Evolutionary conservation across 2,888 invertebrate genomes (phyloP).

Genomic region (Drosophila tripunctata): DNA sequence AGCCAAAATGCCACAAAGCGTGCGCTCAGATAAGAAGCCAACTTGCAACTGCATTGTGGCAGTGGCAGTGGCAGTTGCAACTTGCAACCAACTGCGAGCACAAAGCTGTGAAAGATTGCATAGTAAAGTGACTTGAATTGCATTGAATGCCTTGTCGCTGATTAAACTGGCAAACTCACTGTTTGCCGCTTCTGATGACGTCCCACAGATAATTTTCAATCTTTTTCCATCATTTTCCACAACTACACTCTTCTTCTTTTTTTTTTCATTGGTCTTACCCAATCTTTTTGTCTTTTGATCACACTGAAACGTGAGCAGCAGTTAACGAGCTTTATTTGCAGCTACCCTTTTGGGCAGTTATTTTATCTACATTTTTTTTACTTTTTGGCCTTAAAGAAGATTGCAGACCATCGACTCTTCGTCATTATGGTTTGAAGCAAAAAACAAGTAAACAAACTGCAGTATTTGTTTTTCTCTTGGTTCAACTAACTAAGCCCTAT

Average conservation of each 20-base stretch:
- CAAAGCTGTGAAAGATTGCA: conserved; percentile 76
- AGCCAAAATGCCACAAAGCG: conserved; percentile 53
- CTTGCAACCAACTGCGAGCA: conserved; percentile 15
- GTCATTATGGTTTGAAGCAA: conserved; percentile 58
- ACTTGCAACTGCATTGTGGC: conserved; percentile 5
- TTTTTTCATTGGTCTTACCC: background rate
- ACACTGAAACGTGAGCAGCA: conserved; percentile 72
- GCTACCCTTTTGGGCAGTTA: conserved; percentile 63
- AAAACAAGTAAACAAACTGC: conserved; percentile 28
- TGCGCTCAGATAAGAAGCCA: conserved; percentile 50
- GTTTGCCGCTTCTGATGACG: conserved; percentile 70
- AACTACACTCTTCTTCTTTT: background rate
- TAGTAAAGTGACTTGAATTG: conserved; percentile 77
- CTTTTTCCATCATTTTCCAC: conserved; percentile 23
- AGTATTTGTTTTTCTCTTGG: conserved; percentile 43
- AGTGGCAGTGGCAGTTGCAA: conserved; percentile 5
- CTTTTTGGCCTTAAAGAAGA: conserved; percentile 61
- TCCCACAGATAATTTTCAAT: conserved; percentile 71
- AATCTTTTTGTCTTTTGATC: background rate
- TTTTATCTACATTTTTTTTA: too few relatives aligned
- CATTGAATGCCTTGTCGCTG: conserved; percentile 69
- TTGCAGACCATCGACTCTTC: conserved; percentile 63
- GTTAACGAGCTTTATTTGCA: conserved; percentile 61
- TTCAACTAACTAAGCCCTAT: conserved; percentile 16
- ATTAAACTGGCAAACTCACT: conserved; percentile 51